These are phyloP conservation scores for Himalopsyche anomala DNA, from an alignment of 2,888 invertebrate genomes.

Conservation along the genomic window DNA sequence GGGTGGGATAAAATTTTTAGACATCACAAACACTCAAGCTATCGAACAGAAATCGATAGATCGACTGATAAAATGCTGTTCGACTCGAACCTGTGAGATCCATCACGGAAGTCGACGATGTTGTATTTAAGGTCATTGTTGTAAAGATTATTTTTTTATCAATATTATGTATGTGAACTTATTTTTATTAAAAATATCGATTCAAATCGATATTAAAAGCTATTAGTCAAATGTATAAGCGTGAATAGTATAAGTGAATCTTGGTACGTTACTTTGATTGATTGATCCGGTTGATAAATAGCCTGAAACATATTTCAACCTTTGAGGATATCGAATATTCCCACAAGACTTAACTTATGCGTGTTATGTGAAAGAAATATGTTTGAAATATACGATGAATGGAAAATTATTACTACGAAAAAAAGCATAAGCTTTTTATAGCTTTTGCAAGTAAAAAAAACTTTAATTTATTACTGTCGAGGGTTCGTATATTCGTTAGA, in stretches of 20 bases:
- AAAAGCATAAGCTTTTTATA: neutral
- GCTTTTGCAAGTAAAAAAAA: neutral
- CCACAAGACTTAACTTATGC: neutral
- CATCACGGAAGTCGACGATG: too few relatives aligned
- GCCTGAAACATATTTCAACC: constrained; percentile 19
- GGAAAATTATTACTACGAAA: neutral
- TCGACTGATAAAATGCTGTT: too few relatives aligned
- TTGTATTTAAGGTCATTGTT: too few relatives aligned
- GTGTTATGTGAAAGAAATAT: neutral
- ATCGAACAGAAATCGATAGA: too few relatives aligned
- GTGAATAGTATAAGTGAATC: neutral
- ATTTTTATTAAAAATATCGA: too few relatives aligned
- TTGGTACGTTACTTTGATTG: neutral
- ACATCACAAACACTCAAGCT: too few relatives aligned
- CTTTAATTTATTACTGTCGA: constrained; percentile 13
- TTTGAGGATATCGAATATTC: constrained; percentile 6
- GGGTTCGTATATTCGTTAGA: neutral
- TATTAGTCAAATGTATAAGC: neutral
- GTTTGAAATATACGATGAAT: neutral
- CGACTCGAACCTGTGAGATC: too few relatives aligned
- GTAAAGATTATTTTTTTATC: too few relatives aligned
- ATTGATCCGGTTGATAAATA: constrained; percentile 6
- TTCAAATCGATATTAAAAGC: neutral
- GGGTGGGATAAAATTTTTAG: too few relatives aligned
- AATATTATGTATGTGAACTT: too few relatives aligned